phyloP scores from a whole-genome alignment of 2,113 vertebrate species.

The Hipposideros armiger region DNA sequence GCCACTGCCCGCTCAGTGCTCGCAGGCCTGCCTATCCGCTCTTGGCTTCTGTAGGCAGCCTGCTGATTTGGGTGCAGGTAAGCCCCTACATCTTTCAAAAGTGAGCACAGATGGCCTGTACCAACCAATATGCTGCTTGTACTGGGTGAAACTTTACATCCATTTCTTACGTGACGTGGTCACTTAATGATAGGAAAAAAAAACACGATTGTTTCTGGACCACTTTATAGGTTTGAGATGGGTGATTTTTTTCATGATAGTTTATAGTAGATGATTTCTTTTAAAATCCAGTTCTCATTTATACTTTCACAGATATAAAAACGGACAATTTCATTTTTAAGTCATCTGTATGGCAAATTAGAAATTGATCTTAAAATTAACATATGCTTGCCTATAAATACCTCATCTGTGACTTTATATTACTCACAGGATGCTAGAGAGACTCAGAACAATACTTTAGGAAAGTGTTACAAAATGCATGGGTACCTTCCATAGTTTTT shows the following conservation, averaged over 20 bases:
- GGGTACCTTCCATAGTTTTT: not conserved
- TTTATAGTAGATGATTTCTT: not conserved
- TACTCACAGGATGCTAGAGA: not conserved
- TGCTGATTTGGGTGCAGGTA: not conserved
- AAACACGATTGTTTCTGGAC: not conserved
- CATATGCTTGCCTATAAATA: not conserved
- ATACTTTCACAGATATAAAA: not conserved
- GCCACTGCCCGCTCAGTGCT: not conserved
- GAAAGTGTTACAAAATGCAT: not conserved
- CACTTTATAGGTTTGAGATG: not conserved
- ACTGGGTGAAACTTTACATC: not conserved
- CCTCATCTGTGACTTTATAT: not conserved
- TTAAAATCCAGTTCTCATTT: not conserved
- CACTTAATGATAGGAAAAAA: not conserved
- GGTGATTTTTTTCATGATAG: not conserved
- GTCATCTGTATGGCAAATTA: not conserved
- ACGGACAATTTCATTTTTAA: not conserved
- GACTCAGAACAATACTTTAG: not conserved
- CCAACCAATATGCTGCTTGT: not conserved
- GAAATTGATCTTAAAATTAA: slow-evolving; percentile 4
- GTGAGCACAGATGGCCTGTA: not conserved
- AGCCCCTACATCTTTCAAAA: not conserved
- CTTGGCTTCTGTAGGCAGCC: rapidly evolving
- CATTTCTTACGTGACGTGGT: not conserved
- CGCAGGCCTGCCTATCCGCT: not conserved